Evolutionary conservation across 1,140 invertebrate genomes (phyloP), one percentile per base, ranked within the genome.

Genomic region (Ips nitidus): DNA sequence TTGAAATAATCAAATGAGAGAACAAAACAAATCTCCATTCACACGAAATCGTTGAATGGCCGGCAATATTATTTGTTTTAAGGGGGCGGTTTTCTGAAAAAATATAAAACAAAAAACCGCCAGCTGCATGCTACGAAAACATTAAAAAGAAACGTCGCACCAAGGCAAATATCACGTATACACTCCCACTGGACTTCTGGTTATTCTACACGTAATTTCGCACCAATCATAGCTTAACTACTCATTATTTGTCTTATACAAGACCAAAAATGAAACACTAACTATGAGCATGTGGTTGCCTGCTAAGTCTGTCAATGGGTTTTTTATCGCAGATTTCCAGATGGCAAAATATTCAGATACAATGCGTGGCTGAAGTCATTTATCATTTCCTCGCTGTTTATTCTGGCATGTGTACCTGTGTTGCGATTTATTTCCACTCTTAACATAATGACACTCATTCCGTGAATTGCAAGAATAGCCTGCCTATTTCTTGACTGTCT

Each of bases 321-420:
- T 66, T 65, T 66, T 66, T 66, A 66, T 66, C 64, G 42, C 41
- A 57, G 64, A 47, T 66, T 66, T 66, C 64, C 64, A 66, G 64
- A 66, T 66, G 64, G 64, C 64, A 66, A 66, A 66, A 66, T 66
- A 66, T 66, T 66, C 57, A 57, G 52, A 66, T 66, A 57, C 64
- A 66, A 66, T 66, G 64, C 64, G 53, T 50, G 50, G 57, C 52
- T 45, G 40, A 37, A 66, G 64, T 66, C 64, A 57, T 66, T 66
- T 52, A 66, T 66, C 64, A 66, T 66, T 66, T 66, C 64, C 52
- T 66, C 53, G 64, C 64, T 66, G 64, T 66, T 66, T 66, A 66
- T 57, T 66, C 64, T 66, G 64, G 64, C 64, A 66, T 66, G 64
- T 66, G 56, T 66, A 66, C 64, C 64, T 66, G 64, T 66, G 52